Percentiles rank a stretch among this genome's conserved stretches.
Conservation (phyloP, 2,888 invertebrate species). For the Sphecodes monilicornis region DNA sequence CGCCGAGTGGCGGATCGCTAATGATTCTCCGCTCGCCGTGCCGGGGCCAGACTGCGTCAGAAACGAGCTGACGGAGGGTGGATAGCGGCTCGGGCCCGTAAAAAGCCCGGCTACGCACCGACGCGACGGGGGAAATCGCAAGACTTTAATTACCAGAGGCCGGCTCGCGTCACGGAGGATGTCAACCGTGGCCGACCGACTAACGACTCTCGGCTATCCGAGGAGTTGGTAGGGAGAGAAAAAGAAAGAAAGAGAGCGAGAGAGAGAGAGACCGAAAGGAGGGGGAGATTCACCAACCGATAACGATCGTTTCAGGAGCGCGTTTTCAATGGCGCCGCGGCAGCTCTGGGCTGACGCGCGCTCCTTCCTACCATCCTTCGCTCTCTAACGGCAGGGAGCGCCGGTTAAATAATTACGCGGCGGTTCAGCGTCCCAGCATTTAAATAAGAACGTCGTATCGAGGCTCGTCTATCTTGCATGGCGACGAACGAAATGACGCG, state of each 20-base stretch:
- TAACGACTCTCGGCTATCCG: slow-evolving; percentile 65
- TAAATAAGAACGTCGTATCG: slow-evolving; percentile 55
- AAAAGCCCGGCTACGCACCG: slow-evolving; percentile 51
- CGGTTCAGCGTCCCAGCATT: slow-evolving; percentile 49
- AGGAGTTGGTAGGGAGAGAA: slow-evolving; percentile 27
- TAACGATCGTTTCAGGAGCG: slow-evolving; percentile 66
- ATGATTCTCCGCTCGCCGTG: slow-evolving; percentile 57
- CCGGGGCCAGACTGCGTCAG: slow-evolving; percentile 22
- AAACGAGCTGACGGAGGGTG: slow-evolving; percentile 8
- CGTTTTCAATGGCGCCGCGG: slow-evolving; percentile 55
- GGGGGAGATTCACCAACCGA: slow-evolving; percentile 54
- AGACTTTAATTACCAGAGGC: slow-evolving; percentile 66
- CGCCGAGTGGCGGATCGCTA: slow-evolving; percentile 65
- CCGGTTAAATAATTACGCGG: slow-evolving; percentile 54
- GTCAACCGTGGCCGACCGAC: slow-evolving; percentile 54
- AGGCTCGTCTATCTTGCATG: slow-evolving; percentile 42
- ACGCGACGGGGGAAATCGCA: slow-evolving; percentile 56
- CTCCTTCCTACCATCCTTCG: slow-evolving; percentile 25
- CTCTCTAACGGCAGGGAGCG: slow-evolving; percentile 43
- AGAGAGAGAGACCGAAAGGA: not conserved
- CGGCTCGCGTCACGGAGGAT: slow-evolving; percentile 40
- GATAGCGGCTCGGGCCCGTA: slow-evolving; percentile 36
- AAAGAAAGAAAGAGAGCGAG: slow-evolving; percentile 9
- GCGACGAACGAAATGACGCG: slow-evolving; percentile 50
- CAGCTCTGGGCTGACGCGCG: slow-evolving; percentile 26